phyloP scores from a whole-genome alignment of 2,113 vertebrate genomes.

The Xenopus laevis region DNA sequence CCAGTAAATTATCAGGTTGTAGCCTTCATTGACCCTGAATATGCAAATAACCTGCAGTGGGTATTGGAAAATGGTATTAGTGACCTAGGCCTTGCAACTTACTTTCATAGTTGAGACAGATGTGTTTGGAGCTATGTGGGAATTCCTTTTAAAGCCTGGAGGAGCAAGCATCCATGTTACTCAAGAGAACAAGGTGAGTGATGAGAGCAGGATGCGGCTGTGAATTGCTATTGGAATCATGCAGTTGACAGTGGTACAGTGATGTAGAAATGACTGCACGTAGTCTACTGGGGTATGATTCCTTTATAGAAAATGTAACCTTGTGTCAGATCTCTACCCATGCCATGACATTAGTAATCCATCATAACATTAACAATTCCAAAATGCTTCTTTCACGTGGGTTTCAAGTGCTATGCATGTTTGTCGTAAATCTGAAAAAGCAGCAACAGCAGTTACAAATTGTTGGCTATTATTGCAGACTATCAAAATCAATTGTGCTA shows the following conservation, averaged over 20 bases:
- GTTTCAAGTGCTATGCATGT: neutral
- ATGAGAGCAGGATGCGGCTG: slow-evolving; percentile 37
- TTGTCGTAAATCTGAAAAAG: neutral
- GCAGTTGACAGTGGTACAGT: slow-evolving; percentile 22
- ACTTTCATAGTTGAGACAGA: slow-evolving; percentile 96
- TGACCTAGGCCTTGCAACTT: slow-evolving; percentile 89
- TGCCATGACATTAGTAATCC: slow-evolving; percentile 35
- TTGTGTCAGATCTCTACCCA: slow-evolving; percentile 8
- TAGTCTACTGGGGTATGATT: slow-evolving; percentile 11
- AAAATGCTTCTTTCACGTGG: neutral
- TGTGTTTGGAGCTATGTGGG: slow-evolving; percentile 96
- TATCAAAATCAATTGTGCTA: slow-evolving; percentile 5
- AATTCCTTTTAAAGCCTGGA: slow-evolving; percentile 90
- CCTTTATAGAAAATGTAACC: slow-evolving; percentile 2
- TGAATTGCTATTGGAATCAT: slow-evolving; percentile 30
- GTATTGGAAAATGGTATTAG: slow-evolving; percentile 98
- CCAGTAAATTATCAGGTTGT: slow-evolving; percentile 98
- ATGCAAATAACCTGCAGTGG: slow-evolving; percentile 97
- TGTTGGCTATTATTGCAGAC: neutral
- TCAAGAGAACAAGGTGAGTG: slow-evolving; percentile 90
- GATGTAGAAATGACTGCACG: slow-evolving; percentile 8
- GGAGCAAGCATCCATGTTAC: slow-evolving; percentile 88
- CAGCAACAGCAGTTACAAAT: no score
- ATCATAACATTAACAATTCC: slow-evolving; percentile 26
- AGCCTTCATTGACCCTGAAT: slow-evolving; percentile 96